These are phyloP conservation scores for Scaptomyza tumidula DNA, from an alignment of 2,888 invertebrate genomes.

Conservation along the genomic window DNA sequence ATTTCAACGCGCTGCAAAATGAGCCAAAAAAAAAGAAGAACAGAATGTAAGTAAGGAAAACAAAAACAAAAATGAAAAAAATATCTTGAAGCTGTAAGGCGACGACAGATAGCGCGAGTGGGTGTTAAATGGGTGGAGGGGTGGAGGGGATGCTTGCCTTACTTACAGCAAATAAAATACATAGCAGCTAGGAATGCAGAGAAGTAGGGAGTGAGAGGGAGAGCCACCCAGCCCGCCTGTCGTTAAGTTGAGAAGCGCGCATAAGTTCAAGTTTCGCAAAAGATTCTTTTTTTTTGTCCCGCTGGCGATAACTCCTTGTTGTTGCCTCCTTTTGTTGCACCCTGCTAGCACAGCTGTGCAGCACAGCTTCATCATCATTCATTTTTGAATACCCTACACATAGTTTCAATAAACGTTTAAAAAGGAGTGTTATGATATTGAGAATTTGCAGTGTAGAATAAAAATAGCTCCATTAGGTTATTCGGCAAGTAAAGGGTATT, in stretches of 20 bases:
- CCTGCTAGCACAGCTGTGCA: slow-evolving; percentile 20
- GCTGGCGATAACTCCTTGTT: slow-evolving; percentile 20
- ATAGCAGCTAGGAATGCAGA: slow-evolving; percentile 50
- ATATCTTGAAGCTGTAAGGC: slow-evolving; percentile 45
- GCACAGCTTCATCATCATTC: slow-evolving; percentile 72
- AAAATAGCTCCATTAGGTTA: not conserved
- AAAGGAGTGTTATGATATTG: not conserved
- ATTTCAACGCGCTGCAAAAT: slow-evolving; percentile 58
- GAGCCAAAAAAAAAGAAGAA: slow-evolving; percentile 12
- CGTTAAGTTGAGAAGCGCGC: slow-evolving; percentile 69
- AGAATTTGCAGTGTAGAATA: no score
- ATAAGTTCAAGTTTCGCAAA: slow-evolving; percentile 73
- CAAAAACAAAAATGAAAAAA: slow-evolving; percentile 30
- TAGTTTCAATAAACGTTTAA: not conserved
- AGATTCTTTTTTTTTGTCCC: slow-evolving; percentile 38
- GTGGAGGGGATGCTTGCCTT: slow-evolving; percentile 4
- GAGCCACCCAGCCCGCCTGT: not conserved
- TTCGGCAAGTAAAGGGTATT: not conserved
- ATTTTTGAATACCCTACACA: slow-evolving; percentile 40
- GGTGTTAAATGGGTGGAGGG: not conserved
- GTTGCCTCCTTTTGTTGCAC: not conserved
- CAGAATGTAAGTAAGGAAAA: not conserved
- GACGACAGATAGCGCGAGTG: slow-evolving; percentile 60
- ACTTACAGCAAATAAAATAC: slow-evolving; percentile 71
- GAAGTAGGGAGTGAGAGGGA: not conserved